Evolutionary conservation across 2,113 vertebrate genomes (phyloP).

Genomic region (Alligator mississippiensis): DNA sequence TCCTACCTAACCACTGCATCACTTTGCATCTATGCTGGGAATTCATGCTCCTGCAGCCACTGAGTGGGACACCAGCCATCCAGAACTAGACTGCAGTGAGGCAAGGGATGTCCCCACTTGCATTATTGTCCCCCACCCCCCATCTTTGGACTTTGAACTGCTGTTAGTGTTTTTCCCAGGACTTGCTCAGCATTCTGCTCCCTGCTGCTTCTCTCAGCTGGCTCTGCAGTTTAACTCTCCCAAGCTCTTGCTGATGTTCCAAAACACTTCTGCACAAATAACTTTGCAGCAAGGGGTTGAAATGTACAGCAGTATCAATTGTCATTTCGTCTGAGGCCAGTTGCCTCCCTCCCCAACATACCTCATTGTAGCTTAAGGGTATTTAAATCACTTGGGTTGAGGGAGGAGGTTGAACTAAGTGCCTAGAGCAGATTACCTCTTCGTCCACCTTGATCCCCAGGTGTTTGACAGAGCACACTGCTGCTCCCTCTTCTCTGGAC

Average conservation of each 20-base stretch:
- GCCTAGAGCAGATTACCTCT: neutral
- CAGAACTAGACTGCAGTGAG: neutral
- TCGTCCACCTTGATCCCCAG: too few species aligned
- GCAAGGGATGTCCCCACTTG: too few species aligned
- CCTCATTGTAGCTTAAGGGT: neutral
- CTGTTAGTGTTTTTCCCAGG: neutral
- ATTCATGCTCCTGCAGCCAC: neutral
- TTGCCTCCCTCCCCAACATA: too few species aligned
- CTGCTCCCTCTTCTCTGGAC: neutral
- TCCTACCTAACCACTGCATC: accelerated
- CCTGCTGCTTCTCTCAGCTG: neutral
- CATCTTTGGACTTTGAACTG: too few species aligned
- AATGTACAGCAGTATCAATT: too few species aligned
- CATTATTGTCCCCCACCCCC: too few species aligned
- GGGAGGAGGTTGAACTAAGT: neutral
- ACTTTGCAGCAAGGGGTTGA: neutral
- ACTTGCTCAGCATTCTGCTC: neutral
- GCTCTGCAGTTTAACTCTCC: neutral
- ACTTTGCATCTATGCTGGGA: neutral
- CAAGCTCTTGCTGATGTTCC: neutral
- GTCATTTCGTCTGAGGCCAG: too few species aligned
- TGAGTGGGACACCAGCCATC: neutral
- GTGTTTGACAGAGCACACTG: neutral
- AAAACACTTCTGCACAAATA: neutral
- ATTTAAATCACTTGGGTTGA: neutral